A percentile compares a stretch with the other conserved stretches of the same genome.
Conservation (phyloP, 2,113 vertebrate genomes). For the Gobiocypris rarus region DNA sequence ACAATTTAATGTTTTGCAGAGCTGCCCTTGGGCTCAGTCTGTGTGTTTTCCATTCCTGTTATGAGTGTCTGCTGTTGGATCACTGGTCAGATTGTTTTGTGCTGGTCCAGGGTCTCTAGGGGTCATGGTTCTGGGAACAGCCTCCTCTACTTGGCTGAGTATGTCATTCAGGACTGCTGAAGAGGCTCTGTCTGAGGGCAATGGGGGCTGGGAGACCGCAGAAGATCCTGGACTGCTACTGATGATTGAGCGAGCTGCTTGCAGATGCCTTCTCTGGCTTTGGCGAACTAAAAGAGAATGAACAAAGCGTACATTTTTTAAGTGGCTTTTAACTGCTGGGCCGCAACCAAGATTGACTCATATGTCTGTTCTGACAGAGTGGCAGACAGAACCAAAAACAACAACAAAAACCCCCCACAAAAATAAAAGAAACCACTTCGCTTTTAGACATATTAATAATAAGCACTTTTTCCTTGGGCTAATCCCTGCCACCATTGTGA, state of each 20-base stretch:
- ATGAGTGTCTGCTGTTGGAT: slow-evolving; percentile 3
- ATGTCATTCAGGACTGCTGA: slow-evolving; percentile 37
- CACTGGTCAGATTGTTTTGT: not conserved
- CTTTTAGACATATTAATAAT: too few relatives aligned
- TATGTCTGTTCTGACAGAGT: not conserved
- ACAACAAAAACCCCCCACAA: too few relatives aligned
- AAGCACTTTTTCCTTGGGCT: too few relatives aligned
- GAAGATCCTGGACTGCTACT: slow-evolving; percentile 58
- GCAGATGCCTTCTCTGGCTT: slow-evolving; percentile 83
- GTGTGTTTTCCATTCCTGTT: not conserved
- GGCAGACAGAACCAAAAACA: not conserved
- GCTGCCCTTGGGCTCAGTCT: not conserved
- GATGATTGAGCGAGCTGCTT: slow-evolving; percentile 83
- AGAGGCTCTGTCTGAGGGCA: slow-evolving; percentile 52
- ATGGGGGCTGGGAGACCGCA: not conserved
- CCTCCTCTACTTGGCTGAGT: slow-evolving; percentile 33
- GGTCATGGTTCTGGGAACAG: slow-evolving; percentile 21
- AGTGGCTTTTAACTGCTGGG: not conserved
- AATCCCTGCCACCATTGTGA: too few relatives aligned
- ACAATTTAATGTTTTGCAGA: not conserved
- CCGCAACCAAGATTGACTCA: not conserved
- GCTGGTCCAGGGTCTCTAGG: not conserved
- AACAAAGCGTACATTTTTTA: not conserved
- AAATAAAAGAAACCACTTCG: not conserved
- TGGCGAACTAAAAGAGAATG: slow-evolving; percentile 76